phyloP scores from a whole-genome alignment of 1,140 invertebrate genomes.

The Drosophila pectinifera region DNA sequence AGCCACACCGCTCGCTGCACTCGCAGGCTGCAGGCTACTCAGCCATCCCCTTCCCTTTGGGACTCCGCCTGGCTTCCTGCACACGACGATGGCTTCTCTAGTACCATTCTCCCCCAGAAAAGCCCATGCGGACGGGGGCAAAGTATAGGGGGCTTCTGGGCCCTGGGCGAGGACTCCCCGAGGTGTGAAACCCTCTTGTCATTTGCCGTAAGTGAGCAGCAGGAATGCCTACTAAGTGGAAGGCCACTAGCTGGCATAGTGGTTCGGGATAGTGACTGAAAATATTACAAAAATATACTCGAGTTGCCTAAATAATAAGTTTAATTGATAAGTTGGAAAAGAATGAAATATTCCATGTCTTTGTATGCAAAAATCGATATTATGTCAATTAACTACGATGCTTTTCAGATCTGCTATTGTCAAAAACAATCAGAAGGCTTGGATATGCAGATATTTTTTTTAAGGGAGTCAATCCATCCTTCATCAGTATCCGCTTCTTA shows the following conservation, averaged over 20 bases:
- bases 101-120: too few species aligned
- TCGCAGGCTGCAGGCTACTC: constrained; percentile 40
- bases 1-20: constrained; percentile 12
- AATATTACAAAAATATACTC: too few species aligned
- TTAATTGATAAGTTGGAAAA: too few species aligned
- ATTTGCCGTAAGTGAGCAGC: constrained; percentile 76
- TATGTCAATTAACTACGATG: too few species aligned
- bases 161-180: constrained; percentile 71
- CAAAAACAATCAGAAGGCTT: too few species aligned
- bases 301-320: background rate
- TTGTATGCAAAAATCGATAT: too few species aligned
- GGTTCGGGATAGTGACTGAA: background rate
- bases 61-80: constrained; percentile 43
- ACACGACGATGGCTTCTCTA: constrained; percentile 26
- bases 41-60: constrained; percentile 17
- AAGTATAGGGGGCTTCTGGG: constrained; percentile 9
- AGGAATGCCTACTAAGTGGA: constrained; percentile 57
- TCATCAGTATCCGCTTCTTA: too few species aligned
- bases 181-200: constrained; percentile 80
- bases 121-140: too few species aligned
- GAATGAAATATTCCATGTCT: too few species aligned
- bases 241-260: constrained; percentile 22
- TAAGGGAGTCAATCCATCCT: too few species aligned
- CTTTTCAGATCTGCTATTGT: too few species aligned
- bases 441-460: too few species aligned